Conservation (phyloP, 2,888 invertebrate species). For the Pheosia gnoma region DNA sequence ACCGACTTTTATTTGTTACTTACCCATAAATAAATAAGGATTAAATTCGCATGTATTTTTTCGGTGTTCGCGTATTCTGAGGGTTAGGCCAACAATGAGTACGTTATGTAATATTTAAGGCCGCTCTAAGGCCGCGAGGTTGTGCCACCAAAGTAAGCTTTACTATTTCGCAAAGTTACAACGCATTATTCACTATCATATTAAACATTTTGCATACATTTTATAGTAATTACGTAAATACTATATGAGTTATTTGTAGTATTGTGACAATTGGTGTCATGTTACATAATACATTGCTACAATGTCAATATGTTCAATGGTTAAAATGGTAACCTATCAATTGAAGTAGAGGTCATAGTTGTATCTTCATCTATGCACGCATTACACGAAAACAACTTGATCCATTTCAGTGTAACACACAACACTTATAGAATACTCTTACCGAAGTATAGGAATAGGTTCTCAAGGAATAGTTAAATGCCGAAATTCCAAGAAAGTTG, state of each 20-base stretch:
- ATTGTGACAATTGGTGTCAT: no score
- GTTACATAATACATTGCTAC: no score
- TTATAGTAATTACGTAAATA: slow-evolving; percentile 7
- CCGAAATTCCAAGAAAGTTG: no score
- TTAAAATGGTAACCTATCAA: no score
- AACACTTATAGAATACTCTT: no score
- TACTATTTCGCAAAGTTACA: slow-evolving; percentile 1
- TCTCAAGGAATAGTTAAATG: no score
- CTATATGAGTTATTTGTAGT: not conserved
- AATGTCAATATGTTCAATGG: no score
- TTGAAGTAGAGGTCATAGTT: no score
- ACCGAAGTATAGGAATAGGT: no score
- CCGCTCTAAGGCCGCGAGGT: slow-evolving; percentile 6
- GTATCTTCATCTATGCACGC: no score
- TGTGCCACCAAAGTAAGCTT: not conserved
- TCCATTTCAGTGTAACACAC: no score
- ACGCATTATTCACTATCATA: not conserved
- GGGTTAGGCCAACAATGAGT: slow-evolving; percentile 6
- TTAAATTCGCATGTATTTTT: not conserved
- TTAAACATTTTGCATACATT: not conserved
- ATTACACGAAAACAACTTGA: no score
- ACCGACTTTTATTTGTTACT: slow-evolving; percentile 20
- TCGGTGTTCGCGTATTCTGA: not conserved
- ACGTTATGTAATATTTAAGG: slow-evolving; percentile 10
- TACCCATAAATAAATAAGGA: not conserved